These are phyloP conservation scores for Sinocyclocheilus maitianheensis DNA, from an alignment of 2,113 vertebrate genomes.

Conservation along the genomic window DNA sequence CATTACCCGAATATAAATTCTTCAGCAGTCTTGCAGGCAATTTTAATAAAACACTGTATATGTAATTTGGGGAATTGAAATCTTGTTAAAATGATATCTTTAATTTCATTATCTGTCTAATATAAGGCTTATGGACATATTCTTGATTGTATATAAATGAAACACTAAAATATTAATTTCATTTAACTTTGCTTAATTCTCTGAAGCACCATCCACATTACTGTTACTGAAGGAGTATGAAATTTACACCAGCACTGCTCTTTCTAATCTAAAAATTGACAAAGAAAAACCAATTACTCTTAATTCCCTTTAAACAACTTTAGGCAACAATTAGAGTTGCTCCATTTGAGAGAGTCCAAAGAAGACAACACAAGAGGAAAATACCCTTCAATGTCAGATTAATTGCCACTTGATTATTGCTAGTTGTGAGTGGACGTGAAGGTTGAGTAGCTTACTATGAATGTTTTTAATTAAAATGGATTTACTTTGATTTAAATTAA, in stretches of 20 bases:
- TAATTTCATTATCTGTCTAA: slow-evolving; percentile 40
- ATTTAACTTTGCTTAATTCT: slow-evolving; percentile 64
- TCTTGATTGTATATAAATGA: slow-evolving; percentile 66
- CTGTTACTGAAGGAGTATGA: slow-evolving; percentile 72
- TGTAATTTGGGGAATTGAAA: slow-evolving; percentile 42
- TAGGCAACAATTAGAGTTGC: slow-evolving; percentile 71
- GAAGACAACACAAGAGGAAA: slow-evolving; percentile 49
- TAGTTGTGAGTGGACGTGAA: slow-evolving; percentile 70
- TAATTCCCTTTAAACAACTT: slow-evolving; percentile 74
- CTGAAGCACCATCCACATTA: slow-evolving; percentile 72
- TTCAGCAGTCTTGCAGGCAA: slow-evolving; percentile 6
- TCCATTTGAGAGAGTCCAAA: slow-evolving; percentile 56
- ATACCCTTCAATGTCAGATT: slow-evolving; percentile 68
- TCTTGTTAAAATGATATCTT: slow-evolving; percentile 18
- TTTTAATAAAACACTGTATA: slow-evolving; percentile 39
- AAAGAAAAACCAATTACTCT: slow-evolving; percentile 76
- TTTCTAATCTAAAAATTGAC: slow-evolving; percentile 75
- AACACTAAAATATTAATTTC: slow-evolving; percentile 63
- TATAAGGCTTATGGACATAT: slow-evolving; percentile 52
- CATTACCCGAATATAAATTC: slow-evolving; percentile 24
- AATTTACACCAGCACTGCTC: slow-evolving; percentile 70
- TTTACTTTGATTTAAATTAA: slow-evolving; percentile 64
- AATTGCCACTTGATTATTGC: slow-evolving; percentile 76
- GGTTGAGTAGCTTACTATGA: slow-evolving; percentile 79
- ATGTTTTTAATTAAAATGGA: slow-evolving; percentile 78